Evolutionary conservation across 2,113 vertebrate genomes (phyloP).

Genomic region (Callorhinus ursinus): DNA sequence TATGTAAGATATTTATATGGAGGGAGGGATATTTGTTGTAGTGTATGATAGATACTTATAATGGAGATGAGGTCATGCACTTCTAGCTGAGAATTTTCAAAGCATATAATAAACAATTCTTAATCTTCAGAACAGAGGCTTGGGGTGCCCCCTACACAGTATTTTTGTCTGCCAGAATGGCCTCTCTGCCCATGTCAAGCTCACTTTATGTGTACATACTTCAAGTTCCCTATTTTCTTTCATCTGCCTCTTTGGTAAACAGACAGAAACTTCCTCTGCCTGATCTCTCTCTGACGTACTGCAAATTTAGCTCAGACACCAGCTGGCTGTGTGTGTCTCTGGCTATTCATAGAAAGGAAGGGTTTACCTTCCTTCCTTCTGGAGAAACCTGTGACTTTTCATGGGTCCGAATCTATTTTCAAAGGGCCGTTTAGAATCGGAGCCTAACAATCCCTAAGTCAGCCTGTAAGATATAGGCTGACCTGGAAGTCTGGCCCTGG

Average conservation of each 20-base stretch:
- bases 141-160: background rate
- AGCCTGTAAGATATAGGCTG: background rate
- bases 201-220: background rate
- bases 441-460: background rate
- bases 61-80: background rate
- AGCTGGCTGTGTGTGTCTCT: conserved; percentile 6
- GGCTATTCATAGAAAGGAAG: conserved; percentile 53
- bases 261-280: conserved; percentile 60
- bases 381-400: background rate
- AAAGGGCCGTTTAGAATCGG: background rate
- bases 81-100: conserved; percentile 33
- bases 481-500: background rate
- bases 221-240: conserved; percentile 47
- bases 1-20: background rate
- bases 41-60: background rate
- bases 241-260: conserved; percentile 52
- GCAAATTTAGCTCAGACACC: conserved; percentile 47
- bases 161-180: conserved; percentile 28
- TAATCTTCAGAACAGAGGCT: conserved; percentile 32
- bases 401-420: background rate
- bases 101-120: background rate
- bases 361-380: conserved; percentile 32
- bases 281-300: background rate
- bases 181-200: background rate
- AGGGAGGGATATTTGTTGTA: conserved; percentile 46